Conservation (phyloP, 2,797 vertebrate genomes). For the Sebastes kiyomatsui region DNA sequence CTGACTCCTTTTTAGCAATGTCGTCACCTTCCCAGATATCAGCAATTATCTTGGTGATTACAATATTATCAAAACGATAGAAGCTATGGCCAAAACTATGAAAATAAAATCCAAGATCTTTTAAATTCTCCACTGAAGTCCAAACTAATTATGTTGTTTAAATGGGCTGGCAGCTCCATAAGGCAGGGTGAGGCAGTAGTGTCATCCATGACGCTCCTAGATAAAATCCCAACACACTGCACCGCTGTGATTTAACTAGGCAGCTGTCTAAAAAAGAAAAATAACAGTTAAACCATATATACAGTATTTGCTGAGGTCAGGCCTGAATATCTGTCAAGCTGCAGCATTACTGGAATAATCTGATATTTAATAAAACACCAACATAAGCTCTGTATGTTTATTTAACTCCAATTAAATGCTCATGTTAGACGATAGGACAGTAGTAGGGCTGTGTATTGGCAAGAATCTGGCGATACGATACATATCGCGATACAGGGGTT, state of each 20-base stretch:
- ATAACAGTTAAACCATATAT: background rate
- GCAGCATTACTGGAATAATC: background rate
- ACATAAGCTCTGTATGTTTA: background rate
- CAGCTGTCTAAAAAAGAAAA: background rate
- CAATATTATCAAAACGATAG: background rate
- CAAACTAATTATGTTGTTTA: constrained; percentile 13
- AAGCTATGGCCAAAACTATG: background rate
- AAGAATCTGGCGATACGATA: too few species aligned
- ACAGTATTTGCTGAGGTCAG: background rate
- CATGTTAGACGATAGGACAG: background rate
- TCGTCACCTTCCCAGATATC: background rate
- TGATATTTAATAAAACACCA: background rate
- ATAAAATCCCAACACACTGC: background rate
- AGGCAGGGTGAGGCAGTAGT: background rate
- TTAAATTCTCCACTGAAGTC: constrained; percentile 3
- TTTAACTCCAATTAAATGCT: background rate
- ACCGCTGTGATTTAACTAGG: background rate
- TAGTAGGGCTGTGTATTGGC: too few species aligned
- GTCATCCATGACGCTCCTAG: background rate
- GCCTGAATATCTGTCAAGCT: background rate
- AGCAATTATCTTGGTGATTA: background rate
- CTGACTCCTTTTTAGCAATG: background rate
- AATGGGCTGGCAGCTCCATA: background rate
- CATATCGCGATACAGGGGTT: too few species aligned
- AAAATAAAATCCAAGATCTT: background rate